Conservation (phyloP, 1,140 invertebrate genomes). For the Drosophila baimaii region DNA sequence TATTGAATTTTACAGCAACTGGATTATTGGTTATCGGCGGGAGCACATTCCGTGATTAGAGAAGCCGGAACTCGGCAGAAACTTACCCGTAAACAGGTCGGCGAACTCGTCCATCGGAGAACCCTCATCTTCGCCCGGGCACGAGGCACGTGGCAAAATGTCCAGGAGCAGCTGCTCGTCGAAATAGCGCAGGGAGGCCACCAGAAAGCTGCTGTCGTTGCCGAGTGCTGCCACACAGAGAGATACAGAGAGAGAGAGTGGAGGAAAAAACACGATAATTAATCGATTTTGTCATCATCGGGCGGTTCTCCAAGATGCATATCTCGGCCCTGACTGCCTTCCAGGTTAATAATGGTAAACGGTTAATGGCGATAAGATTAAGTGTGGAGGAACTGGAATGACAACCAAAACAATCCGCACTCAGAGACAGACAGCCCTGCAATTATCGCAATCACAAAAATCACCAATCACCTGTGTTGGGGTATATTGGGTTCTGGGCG, state of each 20-base stretch:
- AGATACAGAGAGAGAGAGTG: constrained; percentile 1
- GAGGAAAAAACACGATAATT: constrained; percentile 16
- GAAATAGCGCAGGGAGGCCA: constrained; percentile 60
- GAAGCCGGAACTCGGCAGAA: neutral
- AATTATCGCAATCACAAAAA: constrained; percentile 35
- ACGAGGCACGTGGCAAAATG: constrained; percentile 59
- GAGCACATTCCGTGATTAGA: neutral
- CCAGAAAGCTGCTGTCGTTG: constrained; percentile 64
- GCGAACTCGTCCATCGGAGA: constrained; percentile 77
- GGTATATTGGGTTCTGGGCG: constrained; percentile 2
- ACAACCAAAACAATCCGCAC: constrained; percentile 7
- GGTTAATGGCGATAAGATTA: constrained; percentile 43
- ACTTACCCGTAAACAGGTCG: constrained; percentile 75
- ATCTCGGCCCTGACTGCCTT: constrained; percentile 17
- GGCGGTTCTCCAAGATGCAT: constrained; percentile 13
- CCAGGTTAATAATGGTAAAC: constrained; percentile 24
- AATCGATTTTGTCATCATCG: constrained; percentile 17
- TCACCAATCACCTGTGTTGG: constrained; percentile 1
- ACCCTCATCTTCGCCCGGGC: constrained; percentile 61
- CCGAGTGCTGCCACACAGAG: constrained; percentile 20
- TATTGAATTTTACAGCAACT: too few relatives aligned
- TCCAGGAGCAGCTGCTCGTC: constrained; percentile 65
- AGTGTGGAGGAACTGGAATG: constrained; percentile 8
- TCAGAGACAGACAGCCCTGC: constrained; percentile 15
- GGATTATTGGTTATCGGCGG: neutral